Percentiles rank a stretch among this genome's conserved stretches.
These are phyloP conservation scores for Aphidoletes aphidimyza DNA, from an alignment of 2,888 invertebrate genomes.

Conservation along the genomic window DNA sequence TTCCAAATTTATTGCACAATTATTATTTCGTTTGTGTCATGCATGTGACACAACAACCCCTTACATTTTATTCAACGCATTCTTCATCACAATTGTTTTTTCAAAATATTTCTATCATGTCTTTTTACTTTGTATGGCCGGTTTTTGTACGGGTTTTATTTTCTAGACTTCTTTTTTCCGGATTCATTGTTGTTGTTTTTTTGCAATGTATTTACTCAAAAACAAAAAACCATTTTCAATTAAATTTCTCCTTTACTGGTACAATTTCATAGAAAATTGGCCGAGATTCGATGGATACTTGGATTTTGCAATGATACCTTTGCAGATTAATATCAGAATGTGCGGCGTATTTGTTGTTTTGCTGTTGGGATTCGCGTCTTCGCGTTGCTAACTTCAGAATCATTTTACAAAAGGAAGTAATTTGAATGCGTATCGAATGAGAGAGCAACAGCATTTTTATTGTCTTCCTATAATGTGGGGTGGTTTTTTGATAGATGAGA, in stretches of 20 bases:
- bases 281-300: no score
- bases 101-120: background rate
- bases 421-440: background rate
- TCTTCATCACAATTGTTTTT: slow-evolving; percentile 37
- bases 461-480: slow-evolving; percentile 24
- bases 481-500: slow-evolving; percentile 21
- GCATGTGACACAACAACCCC: slow-evolving; percentile 48
- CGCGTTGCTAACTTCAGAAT: no score
- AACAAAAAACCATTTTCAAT: no score
- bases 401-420: no score
- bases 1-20: slow-evolving; percentile 53
- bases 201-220: no score
- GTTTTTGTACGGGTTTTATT: background rate
- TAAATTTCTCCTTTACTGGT: no score
- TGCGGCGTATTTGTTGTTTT: no score
- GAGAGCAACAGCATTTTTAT: slow-evolving; percentile 26
- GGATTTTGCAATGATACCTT: background rate
- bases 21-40: slow-evolving; percentile 37
- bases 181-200: no score
- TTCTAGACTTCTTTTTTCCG: background rate
- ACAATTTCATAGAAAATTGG: no score
- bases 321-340: no score
- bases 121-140: background rate
- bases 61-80: slow-evolving; percentile 21
- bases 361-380: no score